These are phyloP conservation scores for Drosophila punjabiensis DNA, from an alignment of 1,140 invertebrate genomes.

Conservation along the genomic window DNA sequence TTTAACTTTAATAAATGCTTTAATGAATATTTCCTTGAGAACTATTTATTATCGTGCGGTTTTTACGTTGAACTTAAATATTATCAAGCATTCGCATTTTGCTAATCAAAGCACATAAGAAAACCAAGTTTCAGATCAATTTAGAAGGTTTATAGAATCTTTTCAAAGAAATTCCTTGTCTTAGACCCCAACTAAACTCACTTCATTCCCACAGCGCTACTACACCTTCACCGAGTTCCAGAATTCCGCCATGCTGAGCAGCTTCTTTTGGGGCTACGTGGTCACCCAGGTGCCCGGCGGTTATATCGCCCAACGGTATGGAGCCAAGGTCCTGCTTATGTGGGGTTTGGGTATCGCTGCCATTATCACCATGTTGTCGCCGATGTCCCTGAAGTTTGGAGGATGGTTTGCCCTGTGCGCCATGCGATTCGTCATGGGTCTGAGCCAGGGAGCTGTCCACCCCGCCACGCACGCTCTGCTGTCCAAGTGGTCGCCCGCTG, in stretches of 20 bases:
- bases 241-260: conserved; percentile 85
- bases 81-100: background rate
- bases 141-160: background rate
- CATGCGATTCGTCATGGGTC: conserved; percentile 90
- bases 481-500: conserved; percentile 91
- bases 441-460: conserved; percentile 93
- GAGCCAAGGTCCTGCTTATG: conserved; percentile 86
- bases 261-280: conserved; percentile 88
- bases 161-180: background rate
- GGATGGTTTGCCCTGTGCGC: conserved; percentile 87
- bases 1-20: background rate
- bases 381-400: conserved; percentile 81
- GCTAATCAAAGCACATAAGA: background rate
- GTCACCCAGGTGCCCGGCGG: conserved; percentile 78
- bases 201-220: conserved; percentile 14
- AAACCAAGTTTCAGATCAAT: background rate
- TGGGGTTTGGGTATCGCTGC: conserved; percentile 82
- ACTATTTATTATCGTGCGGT: background rate
- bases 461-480: conserved; percentile 92
- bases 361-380: conserved; percentile 85
- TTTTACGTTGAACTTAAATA: conserved; percentile 12
- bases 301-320: conserved; percentile 85
- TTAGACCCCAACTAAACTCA: background rate
- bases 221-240: conserved; percentile 47
- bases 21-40: background rate